Evolutionary conservation across 2,113 vertebrate species (phyloP).

Genomic region (Tupaia tana): DNA sequence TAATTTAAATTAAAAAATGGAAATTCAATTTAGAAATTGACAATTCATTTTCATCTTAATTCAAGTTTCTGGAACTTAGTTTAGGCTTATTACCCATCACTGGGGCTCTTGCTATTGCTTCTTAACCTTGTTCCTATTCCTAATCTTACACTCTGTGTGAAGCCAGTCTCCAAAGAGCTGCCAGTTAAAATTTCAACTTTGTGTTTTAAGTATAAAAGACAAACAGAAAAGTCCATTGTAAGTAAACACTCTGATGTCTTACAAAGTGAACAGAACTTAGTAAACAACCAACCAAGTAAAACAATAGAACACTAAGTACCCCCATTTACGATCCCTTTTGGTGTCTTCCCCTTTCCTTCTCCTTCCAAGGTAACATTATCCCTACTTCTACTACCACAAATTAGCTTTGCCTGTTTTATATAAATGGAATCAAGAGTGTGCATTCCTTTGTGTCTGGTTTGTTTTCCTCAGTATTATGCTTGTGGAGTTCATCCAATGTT

Average conservation of each 20-base stretch:
- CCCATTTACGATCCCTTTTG: not conserved
- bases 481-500: not conserved
- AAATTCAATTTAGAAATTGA: not conserved
- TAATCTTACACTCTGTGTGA: not conserved
- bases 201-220: not conserved
- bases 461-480: not conserved
- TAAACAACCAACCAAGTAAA: not conserved
- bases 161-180: not conserved
- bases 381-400: not conserved
- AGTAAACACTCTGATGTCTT: not conserved
- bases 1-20: not conserved
- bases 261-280: not conserved
- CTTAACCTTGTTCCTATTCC: not conserved
- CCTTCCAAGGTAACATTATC: not conserved
- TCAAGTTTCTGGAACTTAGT: not conserved
- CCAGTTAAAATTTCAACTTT: not conserved
- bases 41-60: not conserved
- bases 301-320: not conserved
- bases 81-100: not conserved
- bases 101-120: not conserved
- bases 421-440: not conserved
- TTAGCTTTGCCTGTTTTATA: not conserved
- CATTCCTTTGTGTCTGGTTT: not conserved
- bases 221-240: not conserved
- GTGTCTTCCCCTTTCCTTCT: not conserved